phyloP scores from a whole-genome alignment of 2,113 vertebrate genomes.

The Ictalurus furcatus region DNA sequence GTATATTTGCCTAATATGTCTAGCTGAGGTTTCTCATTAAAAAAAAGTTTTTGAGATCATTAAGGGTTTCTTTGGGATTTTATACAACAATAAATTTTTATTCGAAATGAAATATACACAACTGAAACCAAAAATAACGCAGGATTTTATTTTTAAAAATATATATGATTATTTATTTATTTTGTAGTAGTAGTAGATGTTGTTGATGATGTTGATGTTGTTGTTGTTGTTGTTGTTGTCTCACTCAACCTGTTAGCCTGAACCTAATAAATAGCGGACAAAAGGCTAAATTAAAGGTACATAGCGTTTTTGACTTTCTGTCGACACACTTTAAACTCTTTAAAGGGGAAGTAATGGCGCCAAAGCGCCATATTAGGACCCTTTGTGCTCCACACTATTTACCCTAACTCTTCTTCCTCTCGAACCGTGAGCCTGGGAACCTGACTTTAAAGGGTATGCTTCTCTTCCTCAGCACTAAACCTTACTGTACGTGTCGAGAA shows the following conservation, averaged over 20 bases:
- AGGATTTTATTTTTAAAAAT: neutral
- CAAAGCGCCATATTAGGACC: slow-evolving; percentile 69
- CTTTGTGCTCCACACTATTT: slow-evolving; percentile 57
- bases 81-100: neutral
- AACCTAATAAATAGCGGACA: neutral
- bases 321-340: slow-evolving; percentile 63
- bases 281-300: slow-evolving; percentile 75
- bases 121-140: neutral
- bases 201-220: too few relatives aligned
- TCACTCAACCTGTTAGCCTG: neutral
- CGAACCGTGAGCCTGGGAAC: neutral
- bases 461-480: neutral
- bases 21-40: neutral
- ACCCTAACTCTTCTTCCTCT: slow-evolving; percentile 35
- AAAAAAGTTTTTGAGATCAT: neutral
- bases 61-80: neutral
- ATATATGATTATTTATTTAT: too few relatives aligned
- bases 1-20: neutral
- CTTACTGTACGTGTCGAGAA: fast-evolving
- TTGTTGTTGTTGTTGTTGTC: neutral
- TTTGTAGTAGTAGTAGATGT: too few relatives aligned
- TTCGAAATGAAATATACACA: neutral
- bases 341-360: slow-evolving; percentile 79
- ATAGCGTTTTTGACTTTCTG: slow-evolving; percentile 67
- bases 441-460: fast-evolving